Evolutionary conservation across 2,113 vertebrate species (phyloP).

Genomic region (Thunnus maccoyii): DNA sequence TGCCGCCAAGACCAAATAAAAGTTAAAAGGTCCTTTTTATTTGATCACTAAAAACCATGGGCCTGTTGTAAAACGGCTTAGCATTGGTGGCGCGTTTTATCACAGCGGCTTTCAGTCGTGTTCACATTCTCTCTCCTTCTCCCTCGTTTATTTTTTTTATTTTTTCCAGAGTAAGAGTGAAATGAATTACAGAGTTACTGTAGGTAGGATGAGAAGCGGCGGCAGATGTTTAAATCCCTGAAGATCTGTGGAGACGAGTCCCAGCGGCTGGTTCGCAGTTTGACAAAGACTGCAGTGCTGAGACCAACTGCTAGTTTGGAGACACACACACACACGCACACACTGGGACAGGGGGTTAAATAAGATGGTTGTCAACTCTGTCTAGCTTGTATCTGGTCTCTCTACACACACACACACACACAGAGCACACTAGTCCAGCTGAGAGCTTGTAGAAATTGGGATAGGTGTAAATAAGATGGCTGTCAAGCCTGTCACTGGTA

Average conservation of each 20-base stretch:
- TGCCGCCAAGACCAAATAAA: slow-evolving; percentile 80
- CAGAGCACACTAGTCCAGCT: slow-evolving; percentile 61
- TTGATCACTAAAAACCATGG: slow-evolving; percentile 81
- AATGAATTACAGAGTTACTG: slow-evolving; percentile 37
- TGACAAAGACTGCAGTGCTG: slow-evolving; percentile 56
- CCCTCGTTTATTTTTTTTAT: neutral
- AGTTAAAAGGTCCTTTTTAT: slow-evolving; percentile 85
- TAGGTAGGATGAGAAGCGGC: neutral
- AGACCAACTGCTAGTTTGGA: slow-evolving; percentile 61
- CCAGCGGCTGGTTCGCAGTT: slow-evolving; percentile 33
- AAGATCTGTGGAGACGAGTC: slow-evolving; percentile 8
- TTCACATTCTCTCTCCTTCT: slow-evolving; percentile 13
- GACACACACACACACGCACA: slow-evolving; percentile 31
- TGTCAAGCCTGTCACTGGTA: slow-evolving; percentile 77
- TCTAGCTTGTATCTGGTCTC: slow-evolving; percentile 41
- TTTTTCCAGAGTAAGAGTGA: slow-evolving; percentile 19
- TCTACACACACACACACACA: slow-evolving; percentile 21
- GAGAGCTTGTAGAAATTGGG: slow-evolving; percentile 77
- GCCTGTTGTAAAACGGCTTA: slow-evolving; percentile 65
- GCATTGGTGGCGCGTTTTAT: slow-evolving; percentile 69
- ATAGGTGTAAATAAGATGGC: slow-evolving; percentile 81
- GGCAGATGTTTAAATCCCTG: slow-evolving; percentile 29
- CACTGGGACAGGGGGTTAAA: slow-evolving; percentile 66
- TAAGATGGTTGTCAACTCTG: slow-evolving; percentile 75
- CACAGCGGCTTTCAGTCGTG: slow-evolving; percentile 8